A percentile compares a stretch with the other conserved stretches of the same genome.
Conservation (phyloP, 2,113 vertebrate genomes). For the Bos javanicus region DNA sequence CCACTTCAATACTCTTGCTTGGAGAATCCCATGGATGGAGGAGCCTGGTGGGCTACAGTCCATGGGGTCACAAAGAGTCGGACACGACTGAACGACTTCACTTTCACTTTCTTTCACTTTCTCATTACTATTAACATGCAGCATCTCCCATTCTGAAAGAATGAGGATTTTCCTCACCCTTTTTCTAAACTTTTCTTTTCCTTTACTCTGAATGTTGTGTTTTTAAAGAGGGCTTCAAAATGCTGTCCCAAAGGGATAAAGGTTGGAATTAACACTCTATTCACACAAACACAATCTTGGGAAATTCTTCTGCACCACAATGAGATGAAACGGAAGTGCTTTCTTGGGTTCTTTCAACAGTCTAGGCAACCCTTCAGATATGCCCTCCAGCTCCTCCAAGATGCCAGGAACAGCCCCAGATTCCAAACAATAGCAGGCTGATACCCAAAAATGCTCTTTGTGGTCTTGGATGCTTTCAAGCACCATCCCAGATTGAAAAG, state of each 20-base stretch:
- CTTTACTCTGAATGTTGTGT: background rate
- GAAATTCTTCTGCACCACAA: background rate
- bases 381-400: background rate
- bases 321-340: background rate
- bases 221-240: background rate
- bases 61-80: background rate
- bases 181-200: background rate
- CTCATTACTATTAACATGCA: background rate
- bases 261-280: background rate
- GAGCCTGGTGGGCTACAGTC: background rate
- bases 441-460: constrained; percentile 60
- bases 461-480: constrained; percentile 4
- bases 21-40: background rate
- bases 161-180: background rate
- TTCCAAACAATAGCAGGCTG: constrained; percentile 33
- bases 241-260: background rate
- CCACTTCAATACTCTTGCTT: background rate
- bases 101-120: background rate
- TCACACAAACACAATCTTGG: background rate
- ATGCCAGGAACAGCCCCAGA: background rate
- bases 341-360: background rate
- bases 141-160: background rate
- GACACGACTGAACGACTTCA: background rate
- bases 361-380: constrained; percentile 1
- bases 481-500: background rate